These are phyloP conservation scores for Chrysodeixis includens DNA, from an alignment of 2,888 invertebrate species.

Conservation along the genomic window DNA sequence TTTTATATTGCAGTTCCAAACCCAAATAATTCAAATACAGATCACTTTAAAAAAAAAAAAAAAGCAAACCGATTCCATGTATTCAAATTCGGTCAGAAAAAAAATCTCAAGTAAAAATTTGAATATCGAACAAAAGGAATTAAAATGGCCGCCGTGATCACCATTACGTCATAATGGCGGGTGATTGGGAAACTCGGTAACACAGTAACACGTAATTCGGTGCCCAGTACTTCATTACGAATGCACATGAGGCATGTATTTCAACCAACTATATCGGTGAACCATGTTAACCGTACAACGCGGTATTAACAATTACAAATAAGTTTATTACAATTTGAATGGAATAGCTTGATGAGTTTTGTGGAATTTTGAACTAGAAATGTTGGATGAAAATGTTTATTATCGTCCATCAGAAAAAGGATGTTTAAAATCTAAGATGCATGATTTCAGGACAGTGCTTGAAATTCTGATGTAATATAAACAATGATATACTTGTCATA, in stretches of 20 bases:
- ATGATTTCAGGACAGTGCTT: too few relatives aligned
- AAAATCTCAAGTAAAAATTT: slow-evolving; percentile 8
- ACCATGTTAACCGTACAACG: slow-evolving; percentile 30
- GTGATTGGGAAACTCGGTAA: slow-evolving; percentile 37
- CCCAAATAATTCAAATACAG: background rate
- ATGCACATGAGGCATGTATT: slow-evolving; percentile 50
- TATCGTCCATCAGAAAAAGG: too few relatives aligned
- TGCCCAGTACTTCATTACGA: slow-evolving; percentile 41
- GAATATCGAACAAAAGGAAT: slow-evolving; percentile 13
- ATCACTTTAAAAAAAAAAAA: background rate
- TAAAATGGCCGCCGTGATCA: slow-evolving; percentile 11
- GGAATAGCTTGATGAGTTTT: background rate
- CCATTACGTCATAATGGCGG: slow-evolving; percentile 34
- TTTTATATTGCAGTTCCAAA: background rate
- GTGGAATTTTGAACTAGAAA: background rate
- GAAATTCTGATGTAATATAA: too few relatives aligned
- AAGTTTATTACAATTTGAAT: slow-evolving; percentile 19
- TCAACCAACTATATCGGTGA: slow-evolving; percentile 26
- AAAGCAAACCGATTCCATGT: background rate
- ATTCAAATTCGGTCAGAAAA: slow-evolving; percentile 10
- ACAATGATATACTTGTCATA: too few relatives aligned
- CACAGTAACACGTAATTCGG: slow-evolving; percentile 40
- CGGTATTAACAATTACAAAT: slow-evolving; percentile 28
- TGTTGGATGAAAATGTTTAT: too few relatives aligned
- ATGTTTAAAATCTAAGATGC: too few relatives aligned